These are phyloP conservation scores for Zeuzera pyrina DNA, from an alignment of 2,888 invertebrate genomes.

Conservation along the genomic window DNA sequence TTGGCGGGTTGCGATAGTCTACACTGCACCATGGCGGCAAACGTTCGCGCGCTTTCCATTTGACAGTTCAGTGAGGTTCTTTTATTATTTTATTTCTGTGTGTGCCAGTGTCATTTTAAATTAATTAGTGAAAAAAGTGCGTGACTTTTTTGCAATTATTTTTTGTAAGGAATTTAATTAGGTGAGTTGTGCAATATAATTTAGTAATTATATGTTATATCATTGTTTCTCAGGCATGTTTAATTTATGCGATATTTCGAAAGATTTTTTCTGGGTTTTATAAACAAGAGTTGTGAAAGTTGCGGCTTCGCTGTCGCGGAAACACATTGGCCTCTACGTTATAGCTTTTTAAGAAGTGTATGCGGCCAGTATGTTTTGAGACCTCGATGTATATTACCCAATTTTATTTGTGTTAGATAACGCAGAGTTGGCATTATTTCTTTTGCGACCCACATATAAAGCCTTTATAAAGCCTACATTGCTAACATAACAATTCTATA, in stretches of 20 bases:
- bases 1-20: constrained; percentile 54
- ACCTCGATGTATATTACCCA: no score
- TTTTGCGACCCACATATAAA: no score
- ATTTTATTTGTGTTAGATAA: no score
- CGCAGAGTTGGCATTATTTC: no score
- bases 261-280: constrained; percentile 29
- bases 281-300: constrained; percentile 31
- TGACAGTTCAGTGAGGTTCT: constrained; percentile 25
- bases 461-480: no score
- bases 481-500: no score
- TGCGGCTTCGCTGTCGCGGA: constrained; percentile 8
- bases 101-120: constrained; percentile 28
- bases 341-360: constrained; percentile 10
- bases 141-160: constrained; percentile 7
- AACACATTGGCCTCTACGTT: constrained; percentile 6
- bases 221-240: constrained; percentile 19
- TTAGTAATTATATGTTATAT: constrained; percentile 20
- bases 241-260: constrained; percentile 31
- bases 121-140: constrained; percentile 16
- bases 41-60: constrained; percentile 41
- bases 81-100: constrained; percentile 16
- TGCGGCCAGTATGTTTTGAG: no score
- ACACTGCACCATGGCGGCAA: constrained; percentile 39
- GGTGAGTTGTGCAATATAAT: constrained; percentile 18
- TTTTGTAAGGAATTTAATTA: constrained; percentile 14